These are phyloP conservation scores for Actinia equina DNA, from an alignment of 64 coral and sea anemone genomes.

Conservation along the genomic window DNA sequence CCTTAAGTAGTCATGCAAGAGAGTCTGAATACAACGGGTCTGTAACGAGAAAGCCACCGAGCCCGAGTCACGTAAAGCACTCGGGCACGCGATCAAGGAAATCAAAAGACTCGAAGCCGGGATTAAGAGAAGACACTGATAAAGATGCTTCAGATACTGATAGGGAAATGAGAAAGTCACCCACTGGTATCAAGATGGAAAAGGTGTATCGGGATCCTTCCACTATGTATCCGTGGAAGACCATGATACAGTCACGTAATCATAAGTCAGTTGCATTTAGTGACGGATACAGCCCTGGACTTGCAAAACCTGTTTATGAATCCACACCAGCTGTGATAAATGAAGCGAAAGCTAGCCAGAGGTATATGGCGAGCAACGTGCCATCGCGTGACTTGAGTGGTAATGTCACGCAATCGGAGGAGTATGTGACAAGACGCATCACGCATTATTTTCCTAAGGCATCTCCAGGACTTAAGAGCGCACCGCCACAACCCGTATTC, in stretches of 20 bases:
- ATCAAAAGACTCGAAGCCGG: background rate
- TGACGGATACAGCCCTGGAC: background rate
- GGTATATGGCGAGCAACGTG: background rate
- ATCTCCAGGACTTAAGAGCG: conserved; percentile 1
- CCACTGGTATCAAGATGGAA: conserved; percentile 88
- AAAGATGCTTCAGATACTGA: conserved; percentile 88
- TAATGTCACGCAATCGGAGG: background rate
- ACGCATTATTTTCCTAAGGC: conserved; percentile 12
- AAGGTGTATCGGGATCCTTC: conserved; percentile 74
- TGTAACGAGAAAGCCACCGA: background rate
- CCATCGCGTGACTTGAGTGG: background rate
- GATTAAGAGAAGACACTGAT: conserved; percentile 50
- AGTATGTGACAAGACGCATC: conserved; percentile 2
- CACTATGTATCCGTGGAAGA: conserved; percentile 82
- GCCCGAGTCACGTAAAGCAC: conserved; percentile 13
- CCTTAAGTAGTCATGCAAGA: background rate
- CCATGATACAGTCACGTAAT: conserved; percentile 41
- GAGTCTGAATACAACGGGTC: background rate
- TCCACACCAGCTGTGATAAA: conserved; percentile 32
- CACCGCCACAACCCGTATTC: background rate
- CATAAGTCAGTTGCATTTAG: conserved; percentile 15
- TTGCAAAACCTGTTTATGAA: conserved; percentile 33
- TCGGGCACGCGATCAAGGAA: background rate
- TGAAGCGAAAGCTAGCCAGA: background rate
- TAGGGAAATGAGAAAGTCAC: conserved; percentile 80